Evolutionary conservation across 2,888 invertebrate genomes (phyloP).

Genomic region (Elysia crispata): DNA sequence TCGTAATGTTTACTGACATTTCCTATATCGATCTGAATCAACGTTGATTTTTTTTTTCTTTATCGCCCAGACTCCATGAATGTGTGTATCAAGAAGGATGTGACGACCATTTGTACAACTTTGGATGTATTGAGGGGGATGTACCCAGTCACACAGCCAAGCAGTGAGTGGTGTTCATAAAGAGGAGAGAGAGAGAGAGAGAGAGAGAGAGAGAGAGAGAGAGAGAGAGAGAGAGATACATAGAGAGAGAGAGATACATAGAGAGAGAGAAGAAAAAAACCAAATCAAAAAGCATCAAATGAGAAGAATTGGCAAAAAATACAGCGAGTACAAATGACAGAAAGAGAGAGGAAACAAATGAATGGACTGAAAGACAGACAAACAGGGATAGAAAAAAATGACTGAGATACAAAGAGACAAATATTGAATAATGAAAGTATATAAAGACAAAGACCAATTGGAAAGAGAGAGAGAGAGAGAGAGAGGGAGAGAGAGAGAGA

Average conservation of each 20-base stretch:
- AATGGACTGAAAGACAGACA: background rate
- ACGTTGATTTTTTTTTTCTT: background rate
- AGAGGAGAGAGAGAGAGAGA: conserved; percentile 21
- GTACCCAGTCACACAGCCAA: conserved; percentile 35
- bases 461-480: no score
- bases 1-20: no score
- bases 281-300: no score
- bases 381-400: background rate
- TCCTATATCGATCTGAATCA: no score
- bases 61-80: conserved; percentile 23
- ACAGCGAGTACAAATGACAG: conserved; percentile 1
- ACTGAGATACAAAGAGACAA: background rate
- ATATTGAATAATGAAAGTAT: no score
- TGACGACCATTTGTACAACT: conserved; percentile 26
- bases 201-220: conserved; percentile 16
- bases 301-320: conserved; percentile 2
- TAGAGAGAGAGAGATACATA: conserved; percentile 31
- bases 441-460: no score
- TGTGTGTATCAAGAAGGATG: conserved; percentile 38
- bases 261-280: conserved; percentile 30
- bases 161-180: conserved; percentile 34
- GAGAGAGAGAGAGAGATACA: conserved; percentile 25
- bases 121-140: conserved; percentile 38
- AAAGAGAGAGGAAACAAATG: conserved; percentile 26
- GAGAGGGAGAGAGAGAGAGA: conserved; percentile 7